Conservation (phyloP, 2,797 vertebrate species). For the Cheirogaleus major region DNA sequence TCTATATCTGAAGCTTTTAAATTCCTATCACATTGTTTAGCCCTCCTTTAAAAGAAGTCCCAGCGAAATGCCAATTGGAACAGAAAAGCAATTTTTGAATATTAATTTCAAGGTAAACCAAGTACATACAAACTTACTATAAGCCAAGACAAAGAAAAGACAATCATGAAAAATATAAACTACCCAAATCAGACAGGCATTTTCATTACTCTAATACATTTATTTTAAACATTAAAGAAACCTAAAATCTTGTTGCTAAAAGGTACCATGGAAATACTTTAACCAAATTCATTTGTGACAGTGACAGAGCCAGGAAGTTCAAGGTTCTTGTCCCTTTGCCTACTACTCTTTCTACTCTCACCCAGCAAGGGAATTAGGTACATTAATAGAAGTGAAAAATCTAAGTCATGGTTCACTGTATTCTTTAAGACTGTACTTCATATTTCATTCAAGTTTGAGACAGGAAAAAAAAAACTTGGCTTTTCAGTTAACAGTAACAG, state of each 20-base stretch:
- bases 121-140: neutral
- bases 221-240: slow-evolving; percentile 30
- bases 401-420: neutral
- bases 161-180: neutral
- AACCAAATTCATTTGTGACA: neutral
- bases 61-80: neutral
- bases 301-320: neutral
- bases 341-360: neutral
- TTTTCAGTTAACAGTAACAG: neutral
- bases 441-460: slow-evolving; percentile 32
- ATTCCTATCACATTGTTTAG: neutral
- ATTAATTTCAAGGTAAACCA: neutral
- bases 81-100: slow-evolving; percentile 30
- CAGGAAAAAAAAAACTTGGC: neutral
- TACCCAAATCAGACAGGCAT: neutral
- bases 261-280: neutral
- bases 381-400: neutral
- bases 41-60: slow-evolving; percentile 18
- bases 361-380: neutral
- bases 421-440: neutral
- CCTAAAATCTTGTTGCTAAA: neutral
- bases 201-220: neutral
- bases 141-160: neutral
- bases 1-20: slow-evolving; percentile 6
- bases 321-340: neutral